Conservation (phyloP, 2,797 vertebrate genomes). For the Pseudopleuronectes americanus region DNA sequence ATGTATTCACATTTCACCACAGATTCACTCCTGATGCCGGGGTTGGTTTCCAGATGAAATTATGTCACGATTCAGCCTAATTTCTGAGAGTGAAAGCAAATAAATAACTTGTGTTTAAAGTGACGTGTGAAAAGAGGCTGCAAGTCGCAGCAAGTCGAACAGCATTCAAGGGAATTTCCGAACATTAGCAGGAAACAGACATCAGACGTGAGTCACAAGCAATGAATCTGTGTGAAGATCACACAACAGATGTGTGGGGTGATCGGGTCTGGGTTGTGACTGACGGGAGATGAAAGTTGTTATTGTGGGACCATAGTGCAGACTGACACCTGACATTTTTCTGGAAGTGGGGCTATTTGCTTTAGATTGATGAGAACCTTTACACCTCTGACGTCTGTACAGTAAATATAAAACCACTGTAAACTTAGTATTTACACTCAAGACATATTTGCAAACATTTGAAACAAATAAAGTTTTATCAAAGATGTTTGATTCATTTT, state of each 20-base stretch:
- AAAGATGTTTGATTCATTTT: too few relatives aligned
- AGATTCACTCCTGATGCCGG: constrained; percentile 20
- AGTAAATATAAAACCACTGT: not conserved
- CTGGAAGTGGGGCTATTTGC: not conserved
- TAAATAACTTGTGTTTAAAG: constrained; percentile 23
- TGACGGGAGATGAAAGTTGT: constrained; percentile 7
- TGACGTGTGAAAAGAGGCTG: constrained; percentile 18
- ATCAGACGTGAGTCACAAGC: constrained; percentile 70
- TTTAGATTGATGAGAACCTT: not conserved
- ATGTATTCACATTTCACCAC: constrained; percentile 64
- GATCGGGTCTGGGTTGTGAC: constrained; percentile 1
- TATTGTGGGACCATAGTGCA: not conserved
- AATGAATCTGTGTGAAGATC: constrained; percentile 41
- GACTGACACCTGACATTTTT: constrained; percentile 1
- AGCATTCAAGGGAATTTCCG: constrained; percentile 71
- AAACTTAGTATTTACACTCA: not conserved
- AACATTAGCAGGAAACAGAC: constrained; percentile 59
- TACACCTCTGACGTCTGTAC: not conserved
- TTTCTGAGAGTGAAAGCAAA: constrained; percentile 26
- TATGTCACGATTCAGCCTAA: not conserved
- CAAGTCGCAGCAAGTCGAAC: constrained; percentile 59
- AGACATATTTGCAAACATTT: not conserved
- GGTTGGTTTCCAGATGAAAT: constrained; percentile 24
- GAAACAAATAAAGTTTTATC: too few relatives aligned
- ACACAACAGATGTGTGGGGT: constrained; percentile 49